These are phyloP conservation scores for Muraenolepis orangiensis DNA, from an alignment of 2,797 vertebrate species.

Conservation along the genomic window DNA sequence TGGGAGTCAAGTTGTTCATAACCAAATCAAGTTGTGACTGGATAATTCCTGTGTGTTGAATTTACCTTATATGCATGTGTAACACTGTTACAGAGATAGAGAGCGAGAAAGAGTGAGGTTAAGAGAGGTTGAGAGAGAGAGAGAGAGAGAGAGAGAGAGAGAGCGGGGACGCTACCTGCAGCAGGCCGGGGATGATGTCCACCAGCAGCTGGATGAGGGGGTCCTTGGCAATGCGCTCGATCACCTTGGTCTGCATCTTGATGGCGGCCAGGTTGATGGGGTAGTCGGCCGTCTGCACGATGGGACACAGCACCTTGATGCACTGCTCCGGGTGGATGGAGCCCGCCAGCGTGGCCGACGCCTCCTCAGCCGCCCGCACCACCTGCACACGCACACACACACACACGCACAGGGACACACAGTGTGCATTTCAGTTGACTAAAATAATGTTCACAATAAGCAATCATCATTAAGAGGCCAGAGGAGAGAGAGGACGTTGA, in stretches of 20 bases:
- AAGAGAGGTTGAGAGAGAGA: too few species aligned
- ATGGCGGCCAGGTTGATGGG: conserved; percentile 97
- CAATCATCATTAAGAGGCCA: too few species aligned
- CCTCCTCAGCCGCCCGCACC: conserved; percentile 93
- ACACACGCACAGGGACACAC: background rate
- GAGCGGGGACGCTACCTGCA: conserved; percentile 86
- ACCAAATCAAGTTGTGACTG: too few species aligned
- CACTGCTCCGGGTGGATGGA: conserved; percentile 97
- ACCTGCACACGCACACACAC: conserved; percentile 69
- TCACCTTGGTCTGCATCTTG: conserved; percentile 98
- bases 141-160: too few species aligned
- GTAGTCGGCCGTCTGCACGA: conserved; percentile 97
- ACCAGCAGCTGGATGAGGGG: conserved; percentile 86
- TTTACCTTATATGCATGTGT: too few species aligned
- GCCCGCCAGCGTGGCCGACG: conserved; percentile 87
- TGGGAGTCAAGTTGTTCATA: too few species aligned
- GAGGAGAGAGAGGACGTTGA: too few species aligned
- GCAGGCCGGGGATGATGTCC: conserved; percentile 92
- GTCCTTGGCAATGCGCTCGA: conserved; percentile 92
- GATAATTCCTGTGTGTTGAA: too few species aligned
- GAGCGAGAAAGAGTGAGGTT: too few species aligned
- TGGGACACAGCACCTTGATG: conserved; percentile 97
- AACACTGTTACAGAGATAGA: too few species aligned
- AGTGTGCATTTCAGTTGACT: background rate
- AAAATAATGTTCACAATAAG: too few species aligned